Base-by-base conservation (phyloP, 2,113 vertebrate genomes). In the Hippocampus guttulatus region DNA sequence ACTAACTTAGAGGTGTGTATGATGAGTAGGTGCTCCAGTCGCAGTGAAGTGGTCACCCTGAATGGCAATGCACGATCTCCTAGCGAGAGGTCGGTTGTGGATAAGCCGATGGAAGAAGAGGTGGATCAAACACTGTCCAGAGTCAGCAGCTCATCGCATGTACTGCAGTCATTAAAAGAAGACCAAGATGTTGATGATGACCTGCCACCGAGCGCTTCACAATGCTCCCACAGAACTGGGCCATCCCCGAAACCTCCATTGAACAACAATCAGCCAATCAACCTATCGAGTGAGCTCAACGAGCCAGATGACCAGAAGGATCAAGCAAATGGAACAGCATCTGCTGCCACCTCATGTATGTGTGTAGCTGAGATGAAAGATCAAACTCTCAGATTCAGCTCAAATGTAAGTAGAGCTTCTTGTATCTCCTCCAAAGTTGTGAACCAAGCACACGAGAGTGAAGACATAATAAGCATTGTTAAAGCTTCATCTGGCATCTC, bases 1-100 rank as follows among this genome's bases (percentile, higher is more conserved):
- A 87, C 84, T 20, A 88, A 82, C 2, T 74, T 90, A 0, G 82
- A 88, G 2, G 90, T 93, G 2, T 69, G 84, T 64, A 88, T 81
- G 0, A 20, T 90, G 58, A 93, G 91, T 69, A 84, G 76, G 5
- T 85, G 84, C 63, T 85, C n/a, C 54, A 90, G 87, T 78, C 77
- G 52, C 41, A 89, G 86, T 25, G 86, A 90, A 45, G 77, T 89
- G 0, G 61, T 86, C 0, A 45, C 75, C 8, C 3, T 71, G 5
- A 81, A 85, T 6, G 40, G 58, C 33, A 75, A 68, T 51, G 23
- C 62, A 8, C 77, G 30, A 45, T 77, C 81, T 6, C n/a, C 33
- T 8, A 78, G 81, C 18, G 52, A 38, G 30, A 84, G 68, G 67
- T 87, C 82, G 3, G 57, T 25, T 0, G 83, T 81, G 55, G 80